Percentiles rank a stretch among this genome's conserved stretches.
Conservation (phyloP, 2,797 vertebrate species). For the Rhodeus uyekii region DNA sequence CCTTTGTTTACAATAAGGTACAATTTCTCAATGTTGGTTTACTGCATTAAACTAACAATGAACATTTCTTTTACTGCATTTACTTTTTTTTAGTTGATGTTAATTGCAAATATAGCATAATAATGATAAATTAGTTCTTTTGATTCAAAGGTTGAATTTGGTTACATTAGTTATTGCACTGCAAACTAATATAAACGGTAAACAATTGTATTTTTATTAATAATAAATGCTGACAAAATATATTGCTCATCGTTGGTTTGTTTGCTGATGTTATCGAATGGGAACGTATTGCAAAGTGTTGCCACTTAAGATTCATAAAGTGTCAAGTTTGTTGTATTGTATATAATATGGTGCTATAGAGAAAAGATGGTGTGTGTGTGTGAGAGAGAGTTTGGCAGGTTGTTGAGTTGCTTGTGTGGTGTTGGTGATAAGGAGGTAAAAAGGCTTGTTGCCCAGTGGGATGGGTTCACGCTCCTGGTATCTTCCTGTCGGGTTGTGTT, state of each 20-base stretch:
- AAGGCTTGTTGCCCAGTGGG: constrained; percentile 15
- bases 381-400: constrained; percentile 63
- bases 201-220: not conserved
- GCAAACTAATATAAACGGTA: not conserved
- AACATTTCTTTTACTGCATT: not conserved
- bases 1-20: not conserved
- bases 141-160: not conserved
- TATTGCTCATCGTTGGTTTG: not conserved
- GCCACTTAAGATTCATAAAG: not conserved
- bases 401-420: constrained; percentile 61
- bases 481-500: constrained; percentile 40
- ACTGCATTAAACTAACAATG: not conserved
- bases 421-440: constrained; percentile 70
- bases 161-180: not conserved
- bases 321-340: not conserved
- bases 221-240: not conserved
- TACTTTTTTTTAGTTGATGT: not conserved
- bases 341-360: not conserved
- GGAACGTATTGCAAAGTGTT: not conserved
- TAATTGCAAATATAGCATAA: not conserved
- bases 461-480: constrained; percentile 37
- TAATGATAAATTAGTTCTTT: not conserved
- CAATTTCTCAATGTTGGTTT: not conserved
- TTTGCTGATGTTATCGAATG: not conserved
- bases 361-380: constrained; percentile 39